phyloP scores from a whole-genome alignment of 2,888 invertebrate genomes.

The Eulithis testata region DNA sequence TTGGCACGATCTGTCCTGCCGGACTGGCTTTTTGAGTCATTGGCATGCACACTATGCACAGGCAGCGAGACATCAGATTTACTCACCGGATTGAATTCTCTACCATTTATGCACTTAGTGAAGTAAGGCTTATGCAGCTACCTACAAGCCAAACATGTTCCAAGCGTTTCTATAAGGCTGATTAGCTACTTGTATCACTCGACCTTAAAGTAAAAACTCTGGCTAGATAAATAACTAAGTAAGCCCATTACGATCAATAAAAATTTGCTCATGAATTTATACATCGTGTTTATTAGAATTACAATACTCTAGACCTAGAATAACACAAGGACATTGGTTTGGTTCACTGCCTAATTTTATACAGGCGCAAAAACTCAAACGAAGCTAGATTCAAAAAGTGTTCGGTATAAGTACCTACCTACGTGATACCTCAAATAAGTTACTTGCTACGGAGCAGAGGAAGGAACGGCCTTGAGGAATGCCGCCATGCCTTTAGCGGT shows the following conservation, averaged over 20 bases:
- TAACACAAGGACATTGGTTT: constrained; percentile 1
- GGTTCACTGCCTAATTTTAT: not conserved
- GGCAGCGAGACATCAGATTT: constrained; percentile 27
- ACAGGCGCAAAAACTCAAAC: constrained; percentile 36
- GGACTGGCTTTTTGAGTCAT: constrained; percentile 48
- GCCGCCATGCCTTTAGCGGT: constrained; percentile 54
- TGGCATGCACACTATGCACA: constrained; percentile 45
- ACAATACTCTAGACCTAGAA: not conserved
- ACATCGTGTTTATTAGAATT: not conserved
- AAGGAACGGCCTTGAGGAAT: constrained; percentile 78
- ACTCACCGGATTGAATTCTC: constrained; percentile 19
- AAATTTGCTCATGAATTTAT: not conserved
- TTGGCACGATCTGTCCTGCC: constrained; percentile 61
- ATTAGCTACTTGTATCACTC: not conserved
- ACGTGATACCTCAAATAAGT: constrained; percentile 40
- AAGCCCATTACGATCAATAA: not conserved
- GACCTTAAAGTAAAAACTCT: not conserved
- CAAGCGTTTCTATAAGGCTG: too few species aligned
- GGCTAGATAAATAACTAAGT: not conserved
- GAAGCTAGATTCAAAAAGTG: too few species aligned
- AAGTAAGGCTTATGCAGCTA: too few species aligned
- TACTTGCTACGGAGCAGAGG: constrained; percentile 47
- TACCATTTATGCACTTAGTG: not conserved
- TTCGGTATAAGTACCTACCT: constrained; percentile 40
- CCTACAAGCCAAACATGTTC: not conserved